Base-by-base conservation (phyloP, 2,888 invertebrate genomes). In the Parnassius mnemosyne region DNA sequence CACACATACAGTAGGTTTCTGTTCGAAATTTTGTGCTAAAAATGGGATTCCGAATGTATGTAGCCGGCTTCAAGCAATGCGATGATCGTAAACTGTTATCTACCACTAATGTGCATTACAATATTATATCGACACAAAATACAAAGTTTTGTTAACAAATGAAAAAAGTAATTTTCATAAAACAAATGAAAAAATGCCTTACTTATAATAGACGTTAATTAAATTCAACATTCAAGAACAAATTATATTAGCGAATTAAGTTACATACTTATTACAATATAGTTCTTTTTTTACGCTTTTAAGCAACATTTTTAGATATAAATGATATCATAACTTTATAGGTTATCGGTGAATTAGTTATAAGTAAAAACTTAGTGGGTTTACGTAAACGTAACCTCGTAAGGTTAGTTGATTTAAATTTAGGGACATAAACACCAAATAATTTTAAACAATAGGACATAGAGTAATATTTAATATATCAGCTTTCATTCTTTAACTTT, bases 401-500 rank as follows among this genome's bases (percentile, higher is more conserved):
- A 64, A 67, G 57, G 42, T 53, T 71, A 72, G 72, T 71, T 57
- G 16, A 43, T 61, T 47, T 65, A 64, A 65, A 65, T 76, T 78
- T 84, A 87, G 83, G 83, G 83, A 87, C 78, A 76, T 83, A 79
- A 87, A 89, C 89, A 89, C 89, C 89, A 89, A 89, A 78, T 88
- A 87, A 81, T 78, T 79, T 80, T 81, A 86, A 85, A 81, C 75
- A 67, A 73, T 74, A 68, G 68, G 68, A 78, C 74, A 75, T 71
- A 74, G 71, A 71, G 73, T 75, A 70, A 69, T 69, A 70, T 72
- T 71, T 66, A 75, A 73, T 72, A 70, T 46, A 47, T 56, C 51
- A 25, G 63, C 55, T 59, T 62, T 49, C 5, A 51, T 50, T 41
- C 13, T 13, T 49, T 13, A 13, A 5, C 13, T 13, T 49, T 13